Base-by-base conservation (phyloP, 1,140 invertebrate genomes). In the Zaprionus gabonicus region DNA sequence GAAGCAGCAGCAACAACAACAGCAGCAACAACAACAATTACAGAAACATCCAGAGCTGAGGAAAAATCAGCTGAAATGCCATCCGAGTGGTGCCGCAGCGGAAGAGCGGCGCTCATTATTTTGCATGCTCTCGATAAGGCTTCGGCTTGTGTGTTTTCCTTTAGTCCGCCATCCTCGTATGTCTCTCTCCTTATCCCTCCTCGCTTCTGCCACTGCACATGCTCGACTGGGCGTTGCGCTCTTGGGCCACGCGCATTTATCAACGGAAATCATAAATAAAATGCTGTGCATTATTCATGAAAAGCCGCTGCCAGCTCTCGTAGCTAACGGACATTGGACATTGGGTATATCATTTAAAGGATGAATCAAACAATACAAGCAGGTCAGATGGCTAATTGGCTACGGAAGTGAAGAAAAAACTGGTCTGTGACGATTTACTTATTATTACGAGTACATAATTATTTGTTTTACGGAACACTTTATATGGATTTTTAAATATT, bases 241-340 rank as follows among this genome's bases (percentile, higher is more conserved):
- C 36, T 58, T 55, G 56, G 34, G 59, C 31, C 49, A 51, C 51
- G 60, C 28, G 71, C 79, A 84, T 87, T 87, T 87, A 87, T 87
- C 84, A 87, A 84, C 84, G 84, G 84, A 87, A 87, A 87, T 88
- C 84, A 87, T 87, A 87, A 87, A 87, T 87, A 84, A 87, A 81
- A 84, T 62, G 53, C 66, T 34, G 74, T 73, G 63, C 85, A 87
- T 90, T 79, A 88, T 81, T 87, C 71, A 84, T 69, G 44, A 20
- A 38, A 65, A 58, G 60, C 69, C 58, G 60, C 34, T 27, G 41
- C 13, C 46, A 38, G 34, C 10, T 17, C 34, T 20, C 10, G 10
- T 15, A n/a, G 23, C n/a, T 23, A 1, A 36, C 34, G 34, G 0
- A 2, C 15, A 36, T 49, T 6, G 67, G 53, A 2, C 15, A 36